Evolutionary conservation across 2,113 vertebrate species (phyloP).

Genomic region (Corythornis vintsioides): DNA sequence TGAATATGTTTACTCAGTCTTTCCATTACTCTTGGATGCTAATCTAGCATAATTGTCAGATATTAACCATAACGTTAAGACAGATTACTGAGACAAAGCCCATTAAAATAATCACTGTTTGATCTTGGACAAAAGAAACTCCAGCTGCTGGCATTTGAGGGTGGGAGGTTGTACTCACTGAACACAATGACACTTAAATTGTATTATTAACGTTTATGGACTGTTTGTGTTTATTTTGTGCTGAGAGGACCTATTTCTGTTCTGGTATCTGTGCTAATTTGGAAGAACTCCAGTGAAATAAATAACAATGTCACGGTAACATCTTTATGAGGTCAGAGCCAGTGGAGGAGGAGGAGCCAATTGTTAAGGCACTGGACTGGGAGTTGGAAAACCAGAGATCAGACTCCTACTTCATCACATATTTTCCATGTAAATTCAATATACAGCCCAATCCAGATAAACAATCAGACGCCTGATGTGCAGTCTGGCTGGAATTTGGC

Average conservation of each 20-base stretch:
- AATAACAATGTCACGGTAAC: not conserved
- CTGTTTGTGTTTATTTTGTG: not conserved
- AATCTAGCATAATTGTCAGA: not conserved
- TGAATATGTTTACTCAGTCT: not conserved
- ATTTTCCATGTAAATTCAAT: not conserved
- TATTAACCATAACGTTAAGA: constrained; percentile 5
- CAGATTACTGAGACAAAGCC: not conserved
- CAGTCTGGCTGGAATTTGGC: not conserved
- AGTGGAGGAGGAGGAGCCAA: not conserved
- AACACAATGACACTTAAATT: not conserved
- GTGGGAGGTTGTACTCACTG: not conserved
- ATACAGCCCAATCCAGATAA: not conserved
- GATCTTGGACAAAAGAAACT: constrained; percentile 14
- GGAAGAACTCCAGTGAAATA: not conserved
- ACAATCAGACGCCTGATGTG: not conserved
- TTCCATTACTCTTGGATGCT: not conserved
- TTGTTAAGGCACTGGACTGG: not conserved
- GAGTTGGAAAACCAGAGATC: not conserved
- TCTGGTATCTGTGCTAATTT: not conserved
- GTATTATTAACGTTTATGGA: not conserved
- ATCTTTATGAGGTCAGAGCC: not conserved
- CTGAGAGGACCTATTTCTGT: not conserved
- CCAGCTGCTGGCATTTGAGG: not conserved
- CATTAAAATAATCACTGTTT: not conserved
- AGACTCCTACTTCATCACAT: not conserved